Evolutionary conservation across 2,113 vertebrate species (phyloP).

Genomic region (Gymnocephalus cernua): DNA sequence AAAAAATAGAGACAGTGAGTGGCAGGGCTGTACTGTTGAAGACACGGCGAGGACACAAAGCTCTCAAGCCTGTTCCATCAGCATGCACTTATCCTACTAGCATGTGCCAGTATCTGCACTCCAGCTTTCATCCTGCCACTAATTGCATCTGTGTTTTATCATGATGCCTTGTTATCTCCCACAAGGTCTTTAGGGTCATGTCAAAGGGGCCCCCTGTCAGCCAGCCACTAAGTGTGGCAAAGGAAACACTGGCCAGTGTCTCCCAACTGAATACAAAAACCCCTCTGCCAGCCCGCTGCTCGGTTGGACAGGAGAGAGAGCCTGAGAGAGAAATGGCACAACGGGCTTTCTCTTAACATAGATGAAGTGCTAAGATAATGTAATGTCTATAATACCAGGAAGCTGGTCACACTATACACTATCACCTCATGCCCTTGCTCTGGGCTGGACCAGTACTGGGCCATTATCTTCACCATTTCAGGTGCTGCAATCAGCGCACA

Average conservation of each 20-base stretch:
- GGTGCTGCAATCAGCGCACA: conserved; percentile 69
- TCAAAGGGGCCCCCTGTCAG: conserved; percentile 62
- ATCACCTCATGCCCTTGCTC: conserved; percentile 57
- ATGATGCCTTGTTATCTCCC: conserved; percentile 73
- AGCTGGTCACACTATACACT: conserved; percentile 47
- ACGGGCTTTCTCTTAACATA: conserved; percentile 37
- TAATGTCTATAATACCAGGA: conserved; percentile 48
- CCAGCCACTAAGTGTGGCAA: conserved; percentile 41
- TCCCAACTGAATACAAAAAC: conserved; percentile 6
- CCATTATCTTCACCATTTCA: conserved; percentile 69
- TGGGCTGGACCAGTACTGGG: conserved; percentile 23
- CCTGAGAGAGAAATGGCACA: conserved; percentile 4
- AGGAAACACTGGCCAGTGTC: conserved; percentile 39
- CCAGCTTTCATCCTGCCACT: conserved; percentile 53
- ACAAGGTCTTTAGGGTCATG: conserved; percentile 59
- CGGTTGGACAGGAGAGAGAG: conserved; percentile 3
- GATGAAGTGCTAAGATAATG: conserved; percentile 62
- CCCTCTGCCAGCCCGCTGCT: neutral
- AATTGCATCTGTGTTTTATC: conserved; percentile 77
- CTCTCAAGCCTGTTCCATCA: conserved; percentile 40
- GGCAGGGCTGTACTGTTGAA: neutral
- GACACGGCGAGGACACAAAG: conserved; percentile 29
- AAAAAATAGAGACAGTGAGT: conserved; percentile 23
- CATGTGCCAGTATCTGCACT: conserved; percentile 58
- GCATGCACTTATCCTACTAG: conserved; percentile 58